These are phyloP conservation scores for Ceyx cyanopectus DNA, from an alignment of 2,113 vertebrate species.

Conservation along the genomic window DNA sequence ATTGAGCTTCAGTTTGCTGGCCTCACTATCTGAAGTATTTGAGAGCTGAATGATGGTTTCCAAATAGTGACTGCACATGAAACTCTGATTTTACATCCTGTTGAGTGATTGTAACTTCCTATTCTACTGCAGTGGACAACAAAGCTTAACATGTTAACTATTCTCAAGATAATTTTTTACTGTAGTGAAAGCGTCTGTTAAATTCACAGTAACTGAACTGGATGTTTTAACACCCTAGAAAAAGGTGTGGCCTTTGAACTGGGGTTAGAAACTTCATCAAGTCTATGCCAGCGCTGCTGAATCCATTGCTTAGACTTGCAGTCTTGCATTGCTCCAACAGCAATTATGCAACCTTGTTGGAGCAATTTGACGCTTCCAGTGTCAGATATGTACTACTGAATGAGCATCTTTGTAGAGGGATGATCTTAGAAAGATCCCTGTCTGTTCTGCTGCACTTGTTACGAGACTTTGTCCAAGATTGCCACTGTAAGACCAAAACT, in stretches of 20 bases:
- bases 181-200: background rate
- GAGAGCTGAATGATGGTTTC: background rate
- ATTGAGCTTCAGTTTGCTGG: background rate
- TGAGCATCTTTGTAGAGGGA: background rate
- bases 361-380: background rate
- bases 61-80: background rate
- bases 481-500: background rate
- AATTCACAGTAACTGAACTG: background rate
- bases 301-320: background rate
- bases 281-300: fast-evolving
- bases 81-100: background rate
- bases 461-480: background rate
- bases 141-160: background rate
- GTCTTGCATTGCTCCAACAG: fast-evolving
- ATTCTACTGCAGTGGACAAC: fast-evolving
- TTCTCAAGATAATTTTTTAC: background rate
- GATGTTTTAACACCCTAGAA: background rate
- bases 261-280: background rate
- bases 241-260: background rate
- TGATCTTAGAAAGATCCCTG: background rate
- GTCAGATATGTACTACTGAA: background rate
- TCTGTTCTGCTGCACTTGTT: background rate
- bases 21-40: background rate
- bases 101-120: background rate
- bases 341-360: background rate